phyloP scores from a whole-genome alignment of 2,797 vertebrate genomes.

The Oreochromis grahami region DNA sequence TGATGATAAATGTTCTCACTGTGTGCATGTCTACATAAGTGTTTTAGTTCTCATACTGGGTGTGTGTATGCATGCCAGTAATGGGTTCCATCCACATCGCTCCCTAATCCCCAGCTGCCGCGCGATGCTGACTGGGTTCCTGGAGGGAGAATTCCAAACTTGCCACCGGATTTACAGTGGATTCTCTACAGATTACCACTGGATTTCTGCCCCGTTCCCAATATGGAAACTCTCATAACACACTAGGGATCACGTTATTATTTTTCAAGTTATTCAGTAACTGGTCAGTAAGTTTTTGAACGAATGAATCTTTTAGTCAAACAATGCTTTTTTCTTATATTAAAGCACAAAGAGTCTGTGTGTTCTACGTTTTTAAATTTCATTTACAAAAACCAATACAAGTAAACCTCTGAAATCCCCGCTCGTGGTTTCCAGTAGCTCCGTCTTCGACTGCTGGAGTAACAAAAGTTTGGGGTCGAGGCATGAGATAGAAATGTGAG shows the following conservation, averaged over 20 bases:
- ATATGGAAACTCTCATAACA: constrained; percentile 9
- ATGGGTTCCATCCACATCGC: constrained; percentile 67
- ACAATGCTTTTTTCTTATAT: accelerated
- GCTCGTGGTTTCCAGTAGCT: neutral
- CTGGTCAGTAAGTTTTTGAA: neutral
- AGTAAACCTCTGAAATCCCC: neutral
- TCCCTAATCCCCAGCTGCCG: constrained; percentile 73
- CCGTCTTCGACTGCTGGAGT: neutral
- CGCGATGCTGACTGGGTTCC: constrained; percentile 60
- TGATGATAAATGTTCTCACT: neutral
- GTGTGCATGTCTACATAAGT: neutral
- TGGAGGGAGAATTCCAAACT: constrained; percentile 69
- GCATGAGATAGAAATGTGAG: neutral
- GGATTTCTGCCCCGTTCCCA: constrained; percentile 54
- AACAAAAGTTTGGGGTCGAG: neutral
- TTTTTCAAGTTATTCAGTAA: neutral
- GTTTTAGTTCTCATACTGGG: constrained; percentile 1
- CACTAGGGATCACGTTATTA: neutral
- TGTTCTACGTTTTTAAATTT: neutral
- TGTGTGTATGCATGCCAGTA: constrained; percentile 22
- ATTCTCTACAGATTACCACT: constrained; percentile 57
- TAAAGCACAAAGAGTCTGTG: neutral
- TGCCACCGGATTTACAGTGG: constrained; percentile 67
- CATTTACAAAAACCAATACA: neutral
- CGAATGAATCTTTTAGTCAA: neutral